Conservation (phyloP, 2,113 vertebrate species). For the Kryptolebias marmoratus region DNA sequence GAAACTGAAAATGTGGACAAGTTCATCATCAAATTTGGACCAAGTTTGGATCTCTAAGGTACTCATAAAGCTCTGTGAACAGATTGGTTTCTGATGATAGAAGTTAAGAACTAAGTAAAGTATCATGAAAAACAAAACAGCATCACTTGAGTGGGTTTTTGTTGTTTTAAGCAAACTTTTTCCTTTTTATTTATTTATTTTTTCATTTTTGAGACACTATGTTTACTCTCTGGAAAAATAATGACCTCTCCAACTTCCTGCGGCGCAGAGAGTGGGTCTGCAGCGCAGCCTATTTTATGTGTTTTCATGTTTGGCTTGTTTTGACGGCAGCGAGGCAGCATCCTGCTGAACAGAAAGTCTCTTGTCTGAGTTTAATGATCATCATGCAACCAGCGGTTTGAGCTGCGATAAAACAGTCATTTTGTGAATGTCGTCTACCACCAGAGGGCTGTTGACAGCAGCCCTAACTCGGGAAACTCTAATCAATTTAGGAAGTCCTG, state of each 20-base stretch:
- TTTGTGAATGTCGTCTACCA: slow-evolving; percentile 1
- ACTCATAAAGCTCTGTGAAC: too few relatives aligned
- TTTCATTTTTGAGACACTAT: neutral
- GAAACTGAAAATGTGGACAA: too few relatives aligned
- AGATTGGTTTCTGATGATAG: too few relatives aligned
- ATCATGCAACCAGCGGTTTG: slow-evolving; percentile 8
- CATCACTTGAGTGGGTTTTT: neutral
- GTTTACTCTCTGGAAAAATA: slow-evolving; percentile 6
- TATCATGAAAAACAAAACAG: neutral
- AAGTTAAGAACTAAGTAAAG: too few relatives aligned
- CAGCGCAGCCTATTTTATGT: too few relatives aligned
- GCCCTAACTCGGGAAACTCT: slow-evolving; percentile 22
- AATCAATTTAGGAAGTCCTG: slow-evolving; percentile 3
- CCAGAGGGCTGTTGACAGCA: neutral
- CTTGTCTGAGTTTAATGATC: slow-evolving; percentile 26
- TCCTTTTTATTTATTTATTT: neutral
- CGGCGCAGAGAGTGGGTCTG: neutral
- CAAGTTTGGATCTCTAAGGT: too few relatives aligned
- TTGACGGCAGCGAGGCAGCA: neutral
- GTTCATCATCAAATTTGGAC: too few relatives aligned
- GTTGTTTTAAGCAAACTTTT: too few relatives aligned
- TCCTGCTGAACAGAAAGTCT: slow-evolving; percentile 18
- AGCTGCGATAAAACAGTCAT: slow-evolving; percentile 14
- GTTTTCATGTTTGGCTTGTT: too few relatives aligned
- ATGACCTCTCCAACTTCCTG: slow-evolving; percentile 3